Evolutionary conservation across 2,888 invertebrate species (phyloP).

Genomic region (Drosophila neonasuta): DNA sequence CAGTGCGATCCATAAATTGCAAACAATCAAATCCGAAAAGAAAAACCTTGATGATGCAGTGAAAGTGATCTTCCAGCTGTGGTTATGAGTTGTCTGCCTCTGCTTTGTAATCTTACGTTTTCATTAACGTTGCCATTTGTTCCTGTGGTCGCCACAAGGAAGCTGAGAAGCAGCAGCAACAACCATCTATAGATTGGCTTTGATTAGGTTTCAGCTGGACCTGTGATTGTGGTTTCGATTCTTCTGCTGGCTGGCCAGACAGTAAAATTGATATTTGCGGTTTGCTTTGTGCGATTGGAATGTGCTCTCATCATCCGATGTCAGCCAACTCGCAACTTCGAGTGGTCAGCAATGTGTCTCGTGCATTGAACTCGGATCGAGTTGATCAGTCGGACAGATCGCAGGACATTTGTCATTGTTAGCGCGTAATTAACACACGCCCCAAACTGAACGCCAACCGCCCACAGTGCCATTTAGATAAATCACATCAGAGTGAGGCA

Average conservation of each 20-base stretch:
- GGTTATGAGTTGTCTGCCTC: constrained; percentile 8
- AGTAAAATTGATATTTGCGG: constrained; percentile 76
- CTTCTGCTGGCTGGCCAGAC: constrained; percentile 32
- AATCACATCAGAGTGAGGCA: constrained; percentile 49
- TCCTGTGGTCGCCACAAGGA: constrained; percentile 41
- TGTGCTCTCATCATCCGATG: constrained; percentile 13
- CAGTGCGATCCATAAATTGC: constrained; percentile 33
- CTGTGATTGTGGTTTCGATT: constrained; percentile 44
- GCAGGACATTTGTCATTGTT: constrained; percentile 70
- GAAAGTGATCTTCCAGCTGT: constrained; percentile 48
- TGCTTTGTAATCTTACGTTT: constrained; percentile 51
- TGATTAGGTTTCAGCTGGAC: constrained; percentile 51
- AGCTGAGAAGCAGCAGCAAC: constrained; percentile 33
- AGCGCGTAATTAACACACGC: constrained; percentile 69
- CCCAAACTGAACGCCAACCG: constrained; percentile 32
- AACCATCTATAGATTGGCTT: constrained; percentile 14
- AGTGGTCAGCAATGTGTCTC: neutral
- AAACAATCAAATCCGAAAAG: constrained; percentile 23
- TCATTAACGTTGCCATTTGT: constrained; percentile 64
- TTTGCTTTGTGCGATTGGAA: constrained; percentile 47
- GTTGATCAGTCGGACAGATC: constrained; percentile 38
- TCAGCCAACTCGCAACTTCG: neutral
- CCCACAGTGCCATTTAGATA: constrained; percentile 57
- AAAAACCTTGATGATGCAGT: constrained; percentile 23
- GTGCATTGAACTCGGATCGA: constrained; percentile 29